These are phyloP conservation scores for Protodeltote pygarga DNA, from an alignment of 2,888 invertebrate genomes.

Conservation along the genomic window DNA sequence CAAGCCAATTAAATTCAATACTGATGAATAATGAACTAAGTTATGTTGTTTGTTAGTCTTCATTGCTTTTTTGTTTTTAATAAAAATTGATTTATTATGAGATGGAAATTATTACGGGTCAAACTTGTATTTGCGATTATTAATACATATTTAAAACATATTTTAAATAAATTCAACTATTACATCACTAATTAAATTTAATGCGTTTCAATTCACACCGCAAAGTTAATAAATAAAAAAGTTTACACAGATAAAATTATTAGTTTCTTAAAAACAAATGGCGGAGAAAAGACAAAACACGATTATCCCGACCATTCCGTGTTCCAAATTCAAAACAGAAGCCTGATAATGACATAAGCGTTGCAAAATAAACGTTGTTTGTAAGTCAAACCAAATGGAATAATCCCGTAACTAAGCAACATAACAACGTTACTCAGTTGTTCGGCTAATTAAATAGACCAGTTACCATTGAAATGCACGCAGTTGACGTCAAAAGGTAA, in stretches of 20 bases:
- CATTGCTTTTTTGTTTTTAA: background rate
- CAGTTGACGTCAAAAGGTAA: slow-evolving; percentile 43
- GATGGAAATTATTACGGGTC: no score
- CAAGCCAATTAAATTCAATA: slow-evolving; percentile 23
- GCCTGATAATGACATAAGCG: slow-evolving; percentile 16
- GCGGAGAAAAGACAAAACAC: slow-evolving; percentile 16
- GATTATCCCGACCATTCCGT: slow-evolving; percentile 6
- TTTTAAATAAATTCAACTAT: no score
- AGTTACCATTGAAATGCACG: slow-evolving; percentile 42
- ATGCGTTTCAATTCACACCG: background rate
- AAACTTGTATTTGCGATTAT: no score
- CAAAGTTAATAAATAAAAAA: background rate
- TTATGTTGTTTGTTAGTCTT: background rate
- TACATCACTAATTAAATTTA: no score
- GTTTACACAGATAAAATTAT: no score
- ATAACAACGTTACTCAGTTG: slow-evolving; percentile 29
- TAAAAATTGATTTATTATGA: no score
- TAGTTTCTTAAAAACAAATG: no score
- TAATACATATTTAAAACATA: no score
- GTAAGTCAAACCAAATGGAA: slow-evolving; percentile 37
- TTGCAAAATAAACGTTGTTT: slow-evolving; percentile 6
- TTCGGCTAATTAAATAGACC: slow-evolving; percentile 45
- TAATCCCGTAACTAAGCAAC: slow-evolving; percentile 24
- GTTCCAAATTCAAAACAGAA: slow-evolving; percentile 25
- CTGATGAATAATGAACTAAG: slow-evolving; percentile 27